Base-by-base conservation (phyloP, 2,113 vertebrate species). In the Chlamydotis undulata region DNA sequence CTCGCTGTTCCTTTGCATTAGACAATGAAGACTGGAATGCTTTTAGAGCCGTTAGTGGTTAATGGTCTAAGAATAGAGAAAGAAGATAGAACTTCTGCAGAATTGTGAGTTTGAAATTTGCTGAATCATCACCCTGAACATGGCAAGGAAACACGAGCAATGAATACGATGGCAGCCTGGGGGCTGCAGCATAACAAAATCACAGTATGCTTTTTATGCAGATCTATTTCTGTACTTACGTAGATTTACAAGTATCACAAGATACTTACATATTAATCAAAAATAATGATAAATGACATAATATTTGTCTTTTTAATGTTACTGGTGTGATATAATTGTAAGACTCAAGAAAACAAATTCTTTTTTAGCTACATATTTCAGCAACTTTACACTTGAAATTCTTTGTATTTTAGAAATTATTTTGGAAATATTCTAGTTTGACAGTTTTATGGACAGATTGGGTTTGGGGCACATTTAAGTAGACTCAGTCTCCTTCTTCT, bases 11-110 rank as follows among this genome's bases (percentile, higher is more conserved):
- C 10, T 82, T 89, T 43, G 1, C 52, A 14, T 50, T 61, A 83
- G 82, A 81, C 88, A 93, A 50, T 45, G 43, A 90, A 89, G 33
- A 19, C 35, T 81, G 41, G 73, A 92, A 88, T 64, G 52, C 53
- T 76, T 67, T 87, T 45, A 92, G 33, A 9, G 14, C 55, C 18
- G 45, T 76, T 93, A 87, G 14, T 57, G 22, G 45, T 76, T 93
- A 87, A 84, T 83, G 25, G 31, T 60, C 70, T 84, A 77, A 87
- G 83, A 96, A 81, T 88, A 93, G 13, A 13, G 52, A 86, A 93
- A 89, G 19, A 64, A n/a, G 29, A 74, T 2, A 39, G 29, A 74
- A 92, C n/a, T 74, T 92, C n/a, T 92, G 69, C 39, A 84, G 69
- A 79, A 75, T 41, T 2, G 0, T n/a, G 35, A 49, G n/a, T 84